These are phyloP conservation scores for Solenopsis fugax DNA, from an alignment of 1,140 invertebrate genomes.

Conservation along the genomic window DNA sequence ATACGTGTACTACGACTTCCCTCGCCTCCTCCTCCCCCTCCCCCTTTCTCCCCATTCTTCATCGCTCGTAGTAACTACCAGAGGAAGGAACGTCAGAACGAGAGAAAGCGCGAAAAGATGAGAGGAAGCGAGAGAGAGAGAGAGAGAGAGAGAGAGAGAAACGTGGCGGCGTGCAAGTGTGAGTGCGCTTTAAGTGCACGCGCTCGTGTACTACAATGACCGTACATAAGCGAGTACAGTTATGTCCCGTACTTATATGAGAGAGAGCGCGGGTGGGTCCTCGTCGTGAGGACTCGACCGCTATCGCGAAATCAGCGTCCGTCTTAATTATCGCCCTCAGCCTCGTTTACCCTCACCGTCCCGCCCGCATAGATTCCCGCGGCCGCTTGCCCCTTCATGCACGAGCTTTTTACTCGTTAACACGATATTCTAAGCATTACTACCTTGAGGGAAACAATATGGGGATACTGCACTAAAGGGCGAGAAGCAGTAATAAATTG, in stretches of 20 bases:
- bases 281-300: slow-evolving; percentile 78
- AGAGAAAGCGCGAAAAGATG: not conserved
- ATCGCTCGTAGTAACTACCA: slow-evolving; percentile 35
- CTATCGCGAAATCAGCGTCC: slow-evolving; percentile 84
- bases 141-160: not conserved
- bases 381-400: not conserved
- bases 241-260: slow-evolving; percentile 70
- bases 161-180: not conserved
- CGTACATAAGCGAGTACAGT: slow-evolving; percentile 68
- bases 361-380: slow-evolving; percentile 55
- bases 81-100: not conserved
- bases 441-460: not conserved
- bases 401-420: slow-evolving; percentile 33
- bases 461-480: not conserved
- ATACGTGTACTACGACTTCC: not conserved
- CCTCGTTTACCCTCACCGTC: slow-evolving; percentile 18
- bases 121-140: not conserved
- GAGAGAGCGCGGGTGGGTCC: slow-evolving; percentile 67
- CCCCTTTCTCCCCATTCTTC: slow-evolving; percentile 14
- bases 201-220: slow-evolving; percentile 14
- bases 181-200: not conserved
- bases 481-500: not conserved
- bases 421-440: slow-evolving; percentile 35
- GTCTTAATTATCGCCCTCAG: slow-evolving; percentile 84
- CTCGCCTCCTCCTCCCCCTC: too few species aligned